Conservation (phyloP, 2,888 invertebrate species). For the Lepidochitona cinerea region DNA sequence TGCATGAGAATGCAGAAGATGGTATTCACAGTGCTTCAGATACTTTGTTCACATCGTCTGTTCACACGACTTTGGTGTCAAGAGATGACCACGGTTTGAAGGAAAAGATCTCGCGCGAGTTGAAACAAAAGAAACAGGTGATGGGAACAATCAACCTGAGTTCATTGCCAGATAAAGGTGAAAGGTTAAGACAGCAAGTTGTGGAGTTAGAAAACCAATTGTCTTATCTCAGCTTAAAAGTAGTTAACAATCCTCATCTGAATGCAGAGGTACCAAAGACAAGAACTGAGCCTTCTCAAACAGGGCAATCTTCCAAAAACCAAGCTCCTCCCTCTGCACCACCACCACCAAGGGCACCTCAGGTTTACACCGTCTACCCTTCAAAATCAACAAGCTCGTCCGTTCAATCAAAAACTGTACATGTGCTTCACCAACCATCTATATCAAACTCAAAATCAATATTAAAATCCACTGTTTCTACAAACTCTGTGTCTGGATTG, state of each 20-base stretch:
- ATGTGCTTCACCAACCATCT: background rate
- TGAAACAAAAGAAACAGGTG: conserved; percentile 21
- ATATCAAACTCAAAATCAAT: too few species aligned
- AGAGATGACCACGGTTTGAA: background rate
- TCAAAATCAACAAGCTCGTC: background rate
- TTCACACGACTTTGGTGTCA: background rate
- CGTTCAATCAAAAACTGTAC: conserved; percentile 1
- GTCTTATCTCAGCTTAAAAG: conserved; percentile 15
- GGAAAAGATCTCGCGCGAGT: background rate
- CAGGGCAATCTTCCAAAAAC: background rate
- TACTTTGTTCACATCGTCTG: background rate
- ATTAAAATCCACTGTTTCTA: background rate
- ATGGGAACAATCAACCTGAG: conserved; percentile 44
- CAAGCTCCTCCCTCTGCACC: background rate
- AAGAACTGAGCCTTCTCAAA: too few species aligned
- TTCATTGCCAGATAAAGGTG: conserved; percentile 56
- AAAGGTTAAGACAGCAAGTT: conserved; percentile 42
- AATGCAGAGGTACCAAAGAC: background rate
- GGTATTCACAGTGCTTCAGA: background rate
- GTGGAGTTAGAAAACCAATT: conserved; percentile 34
- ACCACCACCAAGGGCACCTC: background rate
- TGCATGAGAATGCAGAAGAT: background rate
- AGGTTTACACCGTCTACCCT: background rate
- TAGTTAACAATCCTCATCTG: background rate
- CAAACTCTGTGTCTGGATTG: background rate